A percentile compares a stretch with the other conserved stretches of the same genome.
phyloP scores from a whole-genome alignment of 2,888 invertebrate genomes.

The Athrips mouffetella region DNA sequence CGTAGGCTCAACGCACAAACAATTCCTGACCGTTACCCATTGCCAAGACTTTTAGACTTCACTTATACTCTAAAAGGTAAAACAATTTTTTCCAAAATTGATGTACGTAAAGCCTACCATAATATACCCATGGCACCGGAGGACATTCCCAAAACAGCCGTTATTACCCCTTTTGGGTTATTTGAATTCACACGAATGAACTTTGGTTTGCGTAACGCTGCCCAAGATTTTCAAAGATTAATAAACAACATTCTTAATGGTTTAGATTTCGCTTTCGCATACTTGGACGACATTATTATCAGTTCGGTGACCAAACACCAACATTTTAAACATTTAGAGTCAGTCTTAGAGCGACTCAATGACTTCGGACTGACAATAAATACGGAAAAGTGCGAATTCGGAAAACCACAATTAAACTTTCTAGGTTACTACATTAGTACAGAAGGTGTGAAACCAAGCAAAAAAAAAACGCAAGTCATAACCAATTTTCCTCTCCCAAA shows the following conservation, averaged over 20 bases:
- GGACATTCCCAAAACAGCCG: conserved; percentile 22
- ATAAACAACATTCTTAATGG: background rate
- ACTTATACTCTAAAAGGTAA: conserved; percentile 15
- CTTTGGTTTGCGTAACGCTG: conserved; percentile 13
- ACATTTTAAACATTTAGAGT: background rate
- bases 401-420: background rate
- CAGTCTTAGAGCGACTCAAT: background rate
- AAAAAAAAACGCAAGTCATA: conserved; percentile 1
- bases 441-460: conserved; percentile 2
- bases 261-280: background rate
- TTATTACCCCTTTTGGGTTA: too few species aligned
- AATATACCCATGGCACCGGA: conserved; percentile 10
- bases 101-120: conserved; percentile 23
- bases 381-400: background rate
- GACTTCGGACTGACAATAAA: background rate
- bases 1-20: background rate
- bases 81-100: conserved; percentile 19
- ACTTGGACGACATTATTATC: conserved; percentile 3
- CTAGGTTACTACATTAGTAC: conserved; percentile 8
- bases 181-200: too few species aligned
- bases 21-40: conserved; percentile 18
- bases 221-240: conserved; percentile 14
- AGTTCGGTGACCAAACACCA: background rate
- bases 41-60: conserved; percentile 17
- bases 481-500: conserved; percentile 1